Evolutionary conservation across 2,113 vertebrate species (phyloP).

Genomic region (Stegastes partitus): DNA sequence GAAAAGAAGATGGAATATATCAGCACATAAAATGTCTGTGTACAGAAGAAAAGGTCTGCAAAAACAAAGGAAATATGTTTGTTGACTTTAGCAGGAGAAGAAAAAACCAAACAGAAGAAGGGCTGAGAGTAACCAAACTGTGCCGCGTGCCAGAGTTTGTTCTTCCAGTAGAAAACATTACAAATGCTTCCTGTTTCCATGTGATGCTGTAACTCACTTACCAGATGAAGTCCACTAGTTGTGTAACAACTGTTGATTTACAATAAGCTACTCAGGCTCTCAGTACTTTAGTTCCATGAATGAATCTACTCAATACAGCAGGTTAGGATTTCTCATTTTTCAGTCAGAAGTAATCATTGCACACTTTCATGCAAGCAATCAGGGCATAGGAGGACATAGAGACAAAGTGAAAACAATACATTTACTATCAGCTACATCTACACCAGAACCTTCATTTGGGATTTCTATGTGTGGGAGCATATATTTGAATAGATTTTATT

Average conservation of each 20-base stretch:
- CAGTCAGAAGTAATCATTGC: neutral
- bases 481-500: no score
- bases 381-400: neutral
- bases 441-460: no score
- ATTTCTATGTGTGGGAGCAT: no score
- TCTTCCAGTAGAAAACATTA: slow-evolving; percentile 35
- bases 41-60: neutral
- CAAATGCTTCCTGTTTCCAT: slow-evolving; percentile 47
- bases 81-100: slow-evolving; percentile 23
- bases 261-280: neutral
- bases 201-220: slow-evolving; percentile 15
- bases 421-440: no score
- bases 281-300: neutral
- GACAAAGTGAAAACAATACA: no score
- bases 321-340: neutral
- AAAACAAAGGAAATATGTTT: slow-evolving; percentile 12
- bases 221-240: slow-evolving; percentile 9
- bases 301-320: neutral
- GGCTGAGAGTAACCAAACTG: slow-evolving; percentile 6
- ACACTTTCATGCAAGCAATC: neutral
- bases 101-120: slow-evolving; percentile 16
- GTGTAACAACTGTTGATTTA: slow-evolving; percentile 17
- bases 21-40: neutral
- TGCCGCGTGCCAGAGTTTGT: slow-evolving; percentile 31
- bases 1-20: neutral